Base-by-base conservation (phyloP, 2,888 invertebrate genomes). In the Oligia strigilis region DNA sequence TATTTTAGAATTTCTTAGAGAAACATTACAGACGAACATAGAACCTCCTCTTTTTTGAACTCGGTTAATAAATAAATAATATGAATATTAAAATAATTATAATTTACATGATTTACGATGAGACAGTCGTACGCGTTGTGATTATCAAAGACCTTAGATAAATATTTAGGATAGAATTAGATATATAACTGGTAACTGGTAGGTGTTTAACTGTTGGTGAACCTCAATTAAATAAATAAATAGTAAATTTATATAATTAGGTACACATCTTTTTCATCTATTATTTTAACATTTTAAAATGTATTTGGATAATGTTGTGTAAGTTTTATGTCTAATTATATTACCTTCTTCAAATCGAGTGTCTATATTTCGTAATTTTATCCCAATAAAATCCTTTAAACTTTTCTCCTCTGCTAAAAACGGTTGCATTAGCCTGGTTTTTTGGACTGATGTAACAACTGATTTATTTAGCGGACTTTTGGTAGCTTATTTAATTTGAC, bases 1-100 rank as follows among this genome's bases (percentile, higher is more conserved):
- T 67, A 60, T 66, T 52, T 67, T 23, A 77, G 40, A 66, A 77
- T 66, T 58, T 58, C 6, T 29, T 29, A 70, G 55, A 40, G 5
- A 8, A 77, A 43, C 29, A 19, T 1, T 46, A 60, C 60, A 60
- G 60, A n/a, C n/a, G 4, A n/a, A n/a, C n/a, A n/a, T n/a, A 29
- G n/a, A 13, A 60, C 13, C 60, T 60, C 13, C 60, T 49, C 49
- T 14, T n/a, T 60, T 60, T 60, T n/a, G n/a, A 60, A 60, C n/a
- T 60, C 13, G n/a, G 5, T 13, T 62, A 29, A 14, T 60, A 29
- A 29, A 62, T 29, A 29, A 62, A 62, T 29, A 62, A 62, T n/a
- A 62, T 62, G 6, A 46, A 46, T 46, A 46, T 46, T 11, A 46
- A 36, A 9, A 29, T 64, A 17, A 64, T 64, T 29, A 17, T n/a